Conservation (phyloP, 2,113 vertebrate species). For the Dascyllus trimaculatus region DNA sequence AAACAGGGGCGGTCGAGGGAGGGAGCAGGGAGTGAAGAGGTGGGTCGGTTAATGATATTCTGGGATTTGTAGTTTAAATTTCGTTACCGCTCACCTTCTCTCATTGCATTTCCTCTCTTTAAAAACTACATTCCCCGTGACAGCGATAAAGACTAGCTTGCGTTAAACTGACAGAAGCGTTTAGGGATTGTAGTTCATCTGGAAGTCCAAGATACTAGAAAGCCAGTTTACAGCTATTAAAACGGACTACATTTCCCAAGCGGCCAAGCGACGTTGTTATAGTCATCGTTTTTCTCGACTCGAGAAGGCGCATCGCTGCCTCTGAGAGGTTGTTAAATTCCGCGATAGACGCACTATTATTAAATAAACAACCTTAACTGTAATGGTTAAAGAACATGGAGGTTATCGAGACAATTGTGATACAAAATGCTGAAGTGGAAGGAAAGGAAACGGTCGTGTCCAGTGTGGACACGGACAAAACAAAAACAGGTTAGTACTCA, state of each 20-base stretch:
- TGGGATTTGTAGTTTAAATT: conserved; percentile 79
- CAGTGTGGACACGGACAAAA: conserved; percentile 69
- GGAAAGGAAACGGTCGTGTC: conserved; percentile 69
- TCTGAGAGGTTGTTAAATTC: conserved; percentile 82
- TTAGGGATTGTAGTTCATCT: conserved; percentile 71
- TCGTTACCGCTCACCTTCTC: rapidly evolving
- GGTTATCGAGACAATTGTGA: conserved; percentile 76
- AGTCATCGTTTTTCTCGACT: conserved; percentile 72
- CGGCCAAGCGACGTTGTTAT: conserved; percentile 66
- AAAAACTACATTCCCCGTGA: conserved; percentile 70
- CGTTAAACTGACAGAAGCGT: not conserved
- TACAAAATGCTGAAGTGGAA: conserved; percentile 73
- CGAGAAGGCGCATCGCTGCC: conserved; percentile 69
- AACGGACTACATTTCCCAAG: conserved; percentile 70
- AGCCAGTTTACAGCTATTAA: rapidly evolving
- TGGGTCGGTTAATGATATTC: not conserved
- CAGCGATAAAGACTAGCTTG: rapidly evolving
- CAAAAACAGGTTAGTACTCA: conserved; percentile 78
- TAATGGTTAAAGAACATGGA: conserved; percentile 65
- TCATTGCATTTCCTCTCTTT: rapidly evolving
- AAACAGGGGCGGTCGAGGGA: conserved; percentile 75
- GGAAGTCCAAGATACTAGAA: rapidly evolving
- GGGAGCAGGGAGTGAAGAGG: conserved; percentile 59
- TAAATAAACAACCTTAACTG: conserved; percentile 13
- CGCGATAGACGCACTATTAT: conserved; percentile 50